Evolutionary conservation across 2,797 vertebrate species (phyloP), one percentile per base, ranked within the genome.

Genomic region (Mycteria americana): DNA sequence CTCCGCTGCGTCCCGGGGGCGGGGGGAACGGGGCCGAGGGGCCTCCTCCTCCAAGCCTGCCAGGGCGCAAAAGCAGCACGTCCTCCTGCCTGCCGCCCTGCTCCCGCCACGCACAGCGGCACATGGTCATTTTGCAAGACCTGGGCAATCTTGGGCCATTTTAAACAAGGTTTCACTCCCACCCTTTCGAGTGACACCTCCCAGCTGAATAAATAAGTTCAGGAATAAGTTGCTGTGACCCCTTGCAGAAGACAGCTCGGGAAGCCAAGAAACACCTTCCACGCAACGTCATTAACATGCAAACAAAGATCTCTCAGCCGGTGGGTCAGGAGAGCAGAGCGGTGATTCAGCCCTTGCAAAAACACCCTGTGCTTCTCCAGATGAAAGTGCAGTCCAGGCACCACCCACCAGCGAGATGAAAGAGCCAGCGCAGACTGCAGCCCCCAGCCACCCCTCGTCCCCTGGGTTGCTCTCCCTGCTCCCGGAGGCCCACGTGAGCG

Each of bases 61-160:
- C 64, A 50, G 81, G 45, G 43, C 2, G 18, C 21, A n/a, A 22
- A 30, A 39, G 62, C 63, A 81, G 35, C 1, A 2, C 2, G 2
- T 65, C 39, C 46, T 50, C 53, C 63, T 60, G 62, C 70, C 60
- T 7, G 17, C 50, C n/a, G 30, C 74, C 82, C 73, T 39, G 43
- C 53, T 72, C 60, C 39, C 18, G 2, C n/a, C 27, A 16, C 0
- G 0, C 77, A 41, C 0, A 0, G 48, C 5, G 0, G 50, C 41
- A 63, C 37, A 4, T 0, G 0, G 27, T 18, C 18, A 0, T 67
- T 84, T 28, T 41, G 67, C 63, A 80, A 83, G 56, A 54, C 31
- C 7, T 14, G 30, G 18, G 24, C 35, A 75, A 48, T 28, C 35
- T 43, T 1, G 3, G 43, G 53, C 43, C 33, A 12, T 54, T 91